Evolutionary conservation across 2,888 invertebrate genomes (phyloP).

Genomic region (Athalia cordata): DNA sequence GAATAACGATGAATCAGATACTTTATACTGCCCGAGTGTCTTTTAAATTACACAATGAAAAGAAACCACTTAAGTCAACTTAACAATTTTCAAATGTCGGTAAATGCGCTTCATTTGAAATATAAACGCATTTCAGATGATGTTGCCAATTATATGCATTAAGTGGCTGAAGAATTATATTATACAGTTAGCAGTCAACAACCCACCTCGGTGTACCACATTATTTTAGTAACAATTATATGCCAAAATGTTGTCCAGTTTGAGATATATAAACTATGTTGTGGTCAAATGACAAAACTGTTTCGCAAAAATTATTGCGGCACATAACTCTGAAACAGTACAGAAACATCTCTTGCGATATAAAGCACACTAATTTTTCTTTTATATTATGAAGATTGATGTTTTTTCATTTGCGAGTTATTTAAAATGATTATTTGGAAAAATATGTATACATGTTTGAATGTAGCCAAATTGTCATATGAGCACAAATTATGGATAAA

Average conservation of each 20-base stretch:
- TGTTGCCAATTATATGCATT: conserved; percentile 2
- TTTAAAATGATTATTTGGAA: conserved; percentile 17
- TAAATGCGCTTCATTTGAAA: background rate
- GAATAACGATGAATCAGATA: too few species aligned
- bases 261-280: conserved; percentile 29
- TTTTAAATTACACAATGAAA: background rate
- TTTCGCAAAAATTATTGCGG: conserved; percentile 8
- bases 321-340: background rate
- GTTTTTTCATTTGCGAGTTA: conserved; percentile 59
- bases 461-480: conserved; percentile 39
- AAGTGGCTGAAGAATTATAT: conserved; percentile 2
- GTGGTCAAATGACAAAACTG: conserved; percentile 41
- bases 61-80: background rate
- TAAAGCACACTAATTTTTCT: background rate
- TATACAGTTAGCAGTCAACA: background rate
- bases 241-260: conserved; percentile 34
- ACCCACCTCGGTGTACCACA: background rate
- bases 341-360: background rate
- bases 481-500: conserved; percentile 46
- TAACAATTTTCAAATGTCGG: background rate
- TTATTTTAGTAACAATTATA: conserved; percentile 17
- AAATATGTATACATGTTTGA: background rate
- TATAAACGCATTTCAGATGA: background rate
- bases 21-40: too few species aligned
- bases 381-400: background rate